phyloP scores from a whole-genome alignment of 2,113 vertebrate species.

The Perccottus glenii region DNA sequence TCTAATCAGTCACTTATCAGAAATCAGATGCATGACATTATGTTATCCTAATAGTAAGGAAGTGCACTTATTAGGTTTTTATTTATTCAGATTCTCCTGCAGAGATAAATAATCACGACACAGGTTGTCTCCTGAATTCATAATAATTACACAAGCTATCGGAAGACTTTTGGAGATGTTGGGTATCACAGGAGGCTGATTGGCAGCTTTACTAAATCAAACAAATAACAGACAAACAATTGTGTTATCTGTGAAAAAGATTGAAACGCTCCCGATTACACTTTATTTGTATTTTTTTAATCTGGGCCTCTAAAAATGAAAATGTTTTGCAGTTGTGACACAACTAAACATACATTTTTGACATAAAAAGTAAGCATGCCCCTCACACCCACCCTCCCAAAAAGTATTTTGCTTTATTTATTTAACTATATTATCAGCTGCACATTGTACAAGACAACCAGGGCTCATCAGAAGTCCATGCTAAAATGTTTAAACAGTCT shows the following conservation, averaged over 20 bases:
- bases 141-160: conserved; percentile 15
- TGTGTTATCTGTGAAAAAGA: not conserved
- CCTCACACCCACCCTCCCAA: too few relatives aligned
- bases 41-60: conserved; percentile 20
- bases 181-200: conserved; percentile 12
- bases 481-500: conserved; percentile 37
- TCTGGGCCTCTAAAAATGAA: too few relatives aligned
- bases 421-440: too few relatives aligned
- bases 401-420: too few relatives aligned
- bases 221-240: not conserved
- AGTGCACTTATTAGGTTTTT: conserved; percentile 19
- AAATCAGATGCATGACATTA: conserved; percentile 8
- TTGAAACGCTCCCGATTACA: not conserved
- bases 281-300: too few relatives aligned
- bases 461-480: conserved; percentile 5
- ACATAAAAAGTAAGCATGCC: too few relatives aligned
- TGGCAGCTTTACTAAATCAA: not conserved
- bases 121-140: conserved; percentile 41
- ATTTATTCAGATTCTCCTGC: conserved; percentile 47
- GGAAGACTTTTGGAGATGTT: not conserved
- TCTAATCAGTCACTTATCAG: conserved; percentile 38
- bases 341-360: too few relatives aligned
- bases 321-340: too few relatives aligned
- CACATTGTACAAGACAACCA: not conserved
- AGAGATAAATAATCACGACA: conserved; percentile 37